These are phyloP conservation scores for Papilio helenus DNA, from an alignment of 1,140 invertebrate genomes.

Conservation along the genomic window DNA sequence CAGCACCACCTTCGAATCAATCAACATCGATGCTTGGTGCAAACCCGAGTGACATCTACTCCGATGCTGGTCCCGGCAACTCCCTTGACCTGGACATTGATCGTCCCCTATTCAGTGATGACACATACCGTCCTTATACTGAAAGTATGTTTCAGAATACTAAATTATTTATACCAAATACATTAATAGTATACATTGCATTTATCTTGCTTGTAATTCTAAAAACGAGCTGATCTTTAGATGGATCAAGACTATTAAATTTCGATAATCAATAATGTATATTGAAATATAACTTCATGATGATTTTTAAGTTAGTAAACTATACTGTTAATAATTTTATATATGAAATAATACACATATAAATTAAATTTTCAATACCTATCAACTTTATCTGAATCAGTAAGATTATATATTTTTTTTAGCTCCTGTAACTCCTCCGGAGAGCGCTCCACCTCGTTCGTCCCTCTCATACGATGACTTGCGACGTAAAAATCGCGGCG, in stretches of 20 bases:
- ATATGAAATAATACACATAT: too few relatives aligned
- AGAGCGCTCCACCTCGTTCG: conserved; percentile 41
- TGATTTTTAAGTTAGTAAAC: too few relatives aligned
- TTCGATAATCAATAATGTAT: too few relatives aligned
- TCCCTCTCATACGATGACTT: conserved; percentile 67
- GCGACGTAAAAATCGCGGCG: conserved; percentile 64
- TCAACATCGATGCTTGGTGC: conserved; percentile 65
- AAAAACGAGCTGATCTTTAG: too few relatives aligned
- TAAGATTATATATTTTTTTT: neutral
- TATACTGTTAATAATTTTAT: too few relatives aligned
- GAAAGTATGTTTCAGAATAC: conserved; percentile 45
- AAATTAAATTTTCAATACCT: too few relatives aligned
- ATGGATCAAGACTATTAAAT: too few relatives aligned
- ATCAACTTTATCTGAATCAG: neutral
- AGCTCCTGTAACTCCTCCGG: conserved; percentile 23
- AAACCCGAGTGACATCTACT: conserved; percentile 66
- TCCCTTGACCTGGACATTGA: conserved; percentile 71
- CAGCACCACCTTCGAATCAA: conserved; percentile 35
- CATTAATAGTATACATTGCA: too few relatives aligned
- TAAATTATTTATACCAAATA: too few relatives aligned
- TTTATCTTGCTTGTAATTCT: too few relatives aligned
- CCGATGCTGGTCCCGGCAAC: conserved; percentile 71
- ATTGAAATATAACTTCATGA: too few relatives aligned
- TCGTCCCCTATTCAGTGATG: conserved; percentile 68
- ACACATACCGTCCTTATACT: conserved; percentile 57